Base-by-base conservation (phyloP, 2,888 invertebrate species). In the Eugnorisma glareosa region DNA sequence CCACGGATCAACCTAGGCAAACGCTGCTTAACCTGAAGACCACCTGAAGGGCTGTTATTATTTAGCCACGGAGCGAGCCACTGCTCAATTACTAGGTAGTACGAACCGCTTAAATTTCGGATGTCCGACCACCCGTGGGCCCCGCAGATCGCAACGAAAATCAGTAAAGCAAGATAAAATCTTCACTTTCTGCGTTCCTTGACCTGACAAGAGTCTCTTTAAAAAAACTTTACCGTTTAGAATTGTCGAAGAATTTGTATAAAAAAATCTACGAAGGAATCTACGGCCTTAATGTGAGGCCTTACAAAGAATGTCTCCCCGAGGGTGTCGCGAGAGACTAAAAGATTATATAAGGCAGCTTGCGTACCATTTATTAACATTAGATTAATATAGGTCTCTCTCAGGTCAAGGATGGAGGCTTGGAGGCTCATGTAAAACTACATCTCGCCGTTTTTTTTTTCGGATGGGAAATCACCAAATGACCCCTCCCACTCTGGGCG, bases 291-390 rank as follows among this genome's bases (percentile, higher is more conserved):
- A 81, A 74, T 54, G 18, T 61, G 37, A 54, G 43, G n/a, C 31
- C 24, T 28, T 28, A 8, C 7, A 31, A 82, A 72, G 68, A 81
- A 77, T 45, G 45, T 40, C 59, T 43, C 48, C 70, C 51, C 64
- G 15, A 40, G 67, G 59, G 82, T n/a, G 31, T 21, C 63, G 51
- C 79, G 21, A 67, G 48, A 69, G 18, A 63, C 35, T 79, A 73
- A 79, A 73, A 83, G 63, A 82, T 83, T 79, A 79, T 79, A 67
- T 74, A 79, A 74, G 57, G 37, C 57, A 43, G n/a, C 31, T 61
- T 37, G 83, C 40, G 82, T 57, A 79, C 79, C 21, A 59, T 79
- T 79, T 70, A 67, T 51, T 73, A 82, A 67, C 45, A 73, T 67
- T 24, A 54, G 13, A n/a, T 43, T n/a, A 48, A 40, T 40, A 40